Evolutionary conservation across 2,797 vertebrate species (phyloP).

Genomic region (Erithacus rubecula): DNA sequence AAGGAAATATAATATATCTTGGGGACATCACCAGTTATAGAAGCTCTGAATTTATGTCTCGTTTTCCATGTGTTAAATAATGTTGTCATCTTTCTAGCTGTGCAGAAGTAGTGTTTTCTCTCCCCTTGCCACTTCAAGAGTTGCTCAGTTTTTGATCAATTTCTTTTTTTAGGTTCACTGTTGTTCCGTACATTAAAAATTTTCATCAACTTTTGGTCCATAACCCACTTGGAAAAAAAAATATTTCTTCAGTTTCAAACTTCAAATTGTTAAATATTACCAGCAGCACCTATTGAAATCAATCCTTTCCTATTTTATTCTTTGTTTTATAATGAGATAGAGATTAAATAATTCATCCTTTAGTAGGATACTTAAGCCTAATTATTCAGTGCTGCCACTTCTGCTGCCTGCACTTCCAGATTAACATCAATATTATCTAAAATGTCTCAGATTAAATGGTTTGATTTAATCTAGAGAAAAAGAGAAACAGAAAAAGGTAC

Average conservation of each 20-base stretch:
- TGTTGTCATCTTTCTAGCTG: neutral
- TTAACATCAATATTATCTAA: neutral
- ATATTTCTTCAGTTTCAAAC: neutral
- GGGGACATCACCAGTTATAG: neutral
- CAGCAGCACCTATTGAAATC: neutral
- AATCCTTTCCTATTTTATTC: neutral
- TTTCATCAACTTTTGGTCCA: neutral
- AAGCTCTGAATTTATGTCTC: neutral
- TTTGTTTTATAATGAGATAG: neutral
- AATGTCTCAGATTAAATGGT: neutral
- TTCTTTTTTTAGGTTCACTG: neutral
- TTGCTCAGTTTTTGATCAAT: neutral
- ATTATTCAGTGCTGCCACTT: neutral
- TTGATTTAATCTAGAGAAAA: neutral
- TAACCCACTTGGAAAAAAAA: neutral
- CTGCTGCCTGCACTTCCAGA: neutral
- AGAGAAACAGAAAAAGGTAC: neutral
- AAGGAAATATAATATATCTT: neutral
- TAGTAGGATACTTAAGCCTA: neutral
- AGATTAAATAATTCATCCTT: neutral
- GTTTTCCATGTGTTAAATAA: neutral
- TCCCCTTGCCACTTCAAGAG: neutral
- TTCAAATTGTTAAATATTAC: neutral
- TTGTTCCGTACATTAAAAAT: neutral
- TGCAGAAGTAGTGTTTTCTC: neutral